Evolutionary conservation across 2,888 invertebrate species (phyloP), one percentile per base, ranked within the genome.

Genomic region (Osedax fenrisi): DNA sequence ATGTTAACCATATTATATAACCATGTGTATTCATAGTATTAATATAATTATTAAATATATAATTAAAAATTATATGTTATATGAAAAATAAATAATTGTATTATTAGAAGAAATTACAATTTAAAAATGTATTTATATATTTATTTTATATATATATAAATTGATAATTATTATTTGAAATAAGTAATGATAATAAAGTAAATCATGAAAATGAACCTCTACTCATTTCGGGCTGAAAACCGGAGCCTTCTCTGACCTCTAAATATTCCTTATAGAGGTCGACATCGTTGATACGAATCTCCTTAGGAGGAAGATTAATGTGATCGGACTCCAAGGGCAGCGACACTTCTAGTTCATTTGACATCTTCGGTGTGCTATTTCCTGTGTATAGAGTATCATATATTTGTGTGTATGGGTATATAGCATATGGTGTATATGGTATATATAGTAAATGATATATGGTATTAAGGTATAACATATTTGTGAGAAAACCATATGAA

Each of bases 191-290:
- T 41, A 41, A 41, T 10, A 41, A 17, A n/a, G n/a, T n/a, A n/a
- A 41, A 41, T 41, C 41, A 41, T 41, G 17, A 41, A 41, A 41
- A 41, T 5, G 41, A 10, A 41, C 76, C 76, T 71, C 27, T 23
- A n/a, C 26, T 61, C 72, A 72, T 62, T 10, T 23, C 17, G 17
- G 72, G 72, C 3, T 59, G 62, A 23, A 72, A 76, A 2, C 81
- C 82, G 1, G 81, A 79, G 1, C 82, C 83, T 75, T 83, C 82
- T 59, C 80, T 78, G 61, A 84, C 79, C 73, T 83, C 82, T 2
- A 84, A 75, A 76, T 81, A 83, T 76, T 84, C 84, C 74, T 78
- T 75, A 78, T 84, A 84, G 26, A 83, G 77, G 75, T 84, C 83
- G 26, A 78, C 78, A 22, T 81, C 81, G 64, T 77, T 75, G 22